Percentiles rank a stretch among this genome's conserved stretches.
Conservation (phyloP, 2,113 vertebrate species). For the Corvus hawaiiensis region DNA sequence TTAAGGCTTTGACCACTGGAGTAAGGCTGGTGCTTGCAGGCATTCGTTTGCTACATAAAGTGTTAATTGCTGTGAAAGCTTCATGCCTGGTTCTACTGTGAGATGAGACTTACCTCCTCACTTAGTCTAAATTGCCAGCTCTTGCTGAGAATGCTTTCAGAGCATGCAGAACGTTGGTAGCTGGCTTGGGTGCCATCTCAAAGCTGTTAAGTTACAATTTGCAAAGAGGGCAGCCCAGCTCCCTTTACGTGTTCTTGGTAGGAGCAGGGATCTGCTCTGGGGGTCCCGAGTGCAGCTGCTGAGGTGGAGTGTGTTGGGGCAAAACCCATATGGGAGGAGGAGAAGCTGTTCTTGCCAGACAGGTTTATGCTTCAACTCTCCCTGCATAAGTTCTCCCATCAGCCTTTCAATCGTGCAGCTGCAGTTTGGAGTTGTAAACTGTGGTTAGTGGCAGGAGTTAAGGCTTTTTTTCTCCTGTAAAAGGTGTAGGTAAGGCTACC, state of each 20-base stretch:
- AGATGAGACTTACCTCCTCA: not conserved
- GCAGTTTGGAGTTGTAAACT: not conserved
- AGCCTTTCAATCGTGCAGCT: not conserved
- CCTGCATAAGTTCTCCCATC: not conserved
- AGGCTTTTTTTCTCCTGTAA: not conserved
- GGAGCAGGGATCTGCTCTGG: not conserved
- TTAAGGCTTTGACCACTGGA: not conserved
- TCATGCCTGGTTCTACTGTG: not conserved
- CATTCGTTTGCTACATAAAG: not conserved
- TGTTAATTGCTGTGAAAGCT: not conserved
- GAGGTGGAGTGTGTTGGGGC: not conserved
- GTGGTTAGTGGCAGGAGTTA: not conserved
- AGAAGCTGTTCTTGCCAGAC: not conserved
- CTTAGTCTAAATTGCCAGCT: not conserved
- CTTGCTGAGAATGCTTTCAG: not conserved
- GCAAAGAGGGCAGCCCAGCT: not conserved
- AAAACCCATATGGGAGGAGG: not conserved
- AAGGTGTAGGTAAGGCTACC: not conserved
- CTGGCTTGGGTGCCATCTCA: not conserved
- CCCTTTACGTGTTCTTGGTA: not conserved
- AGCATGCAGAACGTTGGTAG: rapidly evolving
- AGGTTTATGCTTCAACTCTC: not conserved
- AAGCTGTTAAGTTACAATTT: not conserved
- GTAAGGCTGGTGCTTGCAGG: not conserved
- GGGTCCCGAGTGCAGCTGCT: not conserved